phyloP scores from a whole-genome alignment of 1,140 invertebrate genomes.

The Galendromus occidentalis region DNA sequence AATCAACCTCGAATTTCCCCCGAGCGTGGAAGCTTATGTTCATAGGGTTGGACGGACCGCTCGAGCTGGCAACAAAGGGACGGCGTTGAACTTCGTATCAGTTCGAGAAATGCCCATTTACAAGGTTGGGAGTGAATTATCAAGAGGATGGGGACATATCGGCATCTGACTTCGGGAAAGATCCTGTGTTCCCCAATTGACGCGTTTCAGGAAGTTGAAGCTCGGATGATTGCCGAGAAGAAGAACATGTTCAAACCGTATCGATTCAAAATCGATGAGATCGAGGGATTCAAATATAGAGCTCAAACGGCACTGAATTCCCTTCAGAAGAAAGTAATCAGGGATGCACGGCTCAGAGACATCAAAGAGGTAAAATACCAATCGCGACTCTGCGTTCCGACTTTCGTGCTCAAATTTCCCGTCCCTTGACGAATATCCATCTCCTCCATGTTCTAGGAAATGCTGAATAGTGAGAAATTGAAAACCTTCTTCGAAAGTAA shows the following conservation, averaged over 20 bases:
- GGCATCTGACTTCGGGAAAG: conserved; percentile 31
- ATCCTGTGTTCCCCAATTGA: not conserved
- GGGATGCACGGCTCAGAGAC: conserved; percentile 82
- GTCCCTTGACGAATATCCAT: not conserved
- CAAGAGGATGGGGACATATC: conserved; percentile 34
- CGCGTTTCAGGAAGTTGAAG: not conserved
- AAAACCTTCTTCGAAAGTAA: conserved; percentile 85
- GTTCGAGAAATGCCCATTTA: conserved; percentile 53
- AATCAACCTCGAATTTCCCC: conserved; percentile 93
- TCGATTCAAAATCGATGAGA: conserved; percentile 78
- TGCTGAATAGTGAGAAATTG: conserved; percentile 16
- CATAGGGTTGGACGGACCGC: conserved; percentile 62
- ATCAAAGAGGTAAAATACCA: conserved; percentile 64
- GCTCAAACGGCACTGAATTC: conserved; percentile 28
- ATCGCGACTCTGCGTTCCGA: too few species aligned
- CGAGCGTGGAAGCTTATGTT: conserved; percentile 65
- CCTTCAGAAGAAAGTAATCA: conserved; percentile 38
- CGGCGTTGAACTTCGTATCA: conserved; percentile 77
- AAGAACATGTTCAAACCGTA: conserved; percentile 48
- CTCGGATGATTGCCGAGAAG: conserved; percentile 18
- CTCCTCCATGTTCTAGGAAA: conserved; percentile 6
- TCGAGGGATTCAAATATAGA: conserved; percentile 84
- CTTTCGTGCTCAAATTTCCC: not conserved
- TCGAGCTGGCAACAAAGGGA: conserved; percentile 55
- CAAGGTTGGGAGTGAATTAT: conserved; percentile 46